phyloP scores from a whole-genome alignment of 2,888 invertebrate genomes.

The Pemphredon lugubris region DNA sequence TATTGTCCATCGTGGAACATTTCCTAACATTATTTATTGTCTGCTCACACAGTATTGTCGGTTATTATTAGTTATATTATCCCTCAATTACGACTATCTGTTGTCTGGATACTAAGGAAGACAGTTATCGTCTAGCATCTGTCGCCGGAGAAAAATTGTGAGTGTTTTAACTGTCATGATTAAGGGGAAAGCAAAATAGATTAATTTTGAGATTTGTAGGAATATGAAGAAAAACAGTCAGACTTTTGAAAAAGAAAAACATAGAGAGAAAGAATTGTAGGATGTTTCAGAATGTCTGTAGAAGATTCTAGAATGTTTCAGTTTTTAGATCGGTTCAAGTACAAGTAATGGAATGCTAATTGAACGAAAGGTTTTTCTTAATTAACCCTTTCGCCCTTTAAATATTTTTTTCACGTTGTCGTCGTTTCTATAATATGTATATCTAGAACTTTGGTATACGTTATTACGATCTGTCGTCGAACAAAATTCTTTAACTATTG shows the following conservation, averaged over 20 bases:
- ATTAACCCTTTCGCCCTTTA: too few species aligned
- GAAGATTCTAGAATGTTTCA: too few species aligned
- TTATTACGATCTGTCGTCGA: too few species aligned
- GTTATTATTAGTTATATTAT: conserved; percentile 73
- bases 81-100: conserved; percentile 68
- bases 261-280: not conserved
- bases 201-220: too few species aligned
- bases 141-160: conserved; percentile 20
- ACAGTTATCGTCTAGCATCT: conserved; percentile 52
- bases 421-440: too few species aligned
- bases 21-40: conserved; percentile 79
- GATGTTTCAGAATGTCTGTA: not conserved
- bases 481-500: too few species aligned
- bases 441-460: too few species aligned
- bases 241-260: not conserved
- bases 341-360: too few species aligned
- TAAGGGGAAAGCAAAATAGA: too few species aligned
- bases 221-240: not conserved
- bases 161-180: not conserved
- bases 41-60: conserved; percentile 81
- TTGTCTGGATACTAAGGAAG: conserved; percentile 80
- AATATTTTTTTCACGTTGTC: too few species aligned
- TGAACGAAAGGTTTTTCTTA: too few species aligned
- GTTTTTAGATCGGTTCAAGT: too few species aligned
- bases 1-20: conserved; percentile 79